Conservation (phyloP, 2,113 vertebrate genomes). For the Balaenoptera acutorostrata region DNA sequence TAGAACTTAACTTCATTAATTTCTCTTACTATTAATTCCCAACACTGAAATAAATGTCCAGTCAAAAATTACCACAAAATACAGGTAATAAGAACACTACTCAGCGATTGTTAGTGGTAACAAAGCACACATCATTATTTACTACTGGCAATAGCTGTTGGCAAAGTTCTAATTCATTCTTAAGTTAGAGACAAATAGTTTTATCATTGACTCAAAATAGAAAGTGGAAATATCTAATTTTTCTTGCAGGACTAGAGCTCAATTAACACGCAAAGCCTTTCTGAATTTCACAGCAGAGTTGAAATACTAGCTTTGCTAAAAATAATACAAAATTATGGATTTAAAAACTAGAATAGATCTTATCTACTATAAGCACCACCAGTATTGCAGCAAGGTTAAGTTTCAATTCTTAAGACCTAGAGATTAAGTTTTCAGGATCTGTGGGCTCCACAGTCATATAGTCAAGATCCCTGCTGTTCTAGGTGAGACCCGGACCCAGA, state of each 20-base stretch:
- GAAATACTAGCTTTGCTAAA: not conserved
- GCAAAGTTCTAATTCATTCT: constrained; percentile 29
- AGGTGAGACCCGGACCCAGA: not conserved
- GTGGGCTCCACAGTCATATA: not conserved
- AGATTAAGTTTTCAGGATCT: constrained; percentile 7
- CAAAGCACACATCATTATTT: not conserved
- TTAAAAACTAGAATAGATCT: not conserved
- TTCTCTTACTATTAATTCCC: not conserved
- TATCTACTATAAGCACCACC: not conserved
- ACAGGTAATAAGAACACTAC: not conserved
- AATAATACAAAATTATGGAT: not conserved
- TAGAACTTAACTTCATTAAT: constrained; percentile 17
- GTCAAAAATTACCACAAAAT: constrained; percentile 8
- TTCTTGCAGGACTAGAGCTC: not conserved
- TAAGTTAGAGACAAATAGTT: constrained; percentile 41
- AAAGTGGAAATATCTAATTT: not conserved
- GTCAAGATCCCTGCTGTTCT: not conserved
- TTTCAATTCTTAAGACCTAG: not conserved
- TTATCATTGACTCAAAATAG: not conserved
- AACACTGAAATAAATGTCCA: not conserved
- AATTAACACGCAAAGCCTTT: not conserved
- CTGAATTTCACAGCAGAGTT: not conserved
- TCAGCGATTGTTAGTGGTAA: not conserved
- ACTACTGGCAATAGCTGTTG: not conserved
- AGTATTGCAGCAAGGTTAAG: not conserved